Base-by-base conservation (phyloP, 2,113 vertebrate genomes). In the Bambusicola thoracicus region DNA sequence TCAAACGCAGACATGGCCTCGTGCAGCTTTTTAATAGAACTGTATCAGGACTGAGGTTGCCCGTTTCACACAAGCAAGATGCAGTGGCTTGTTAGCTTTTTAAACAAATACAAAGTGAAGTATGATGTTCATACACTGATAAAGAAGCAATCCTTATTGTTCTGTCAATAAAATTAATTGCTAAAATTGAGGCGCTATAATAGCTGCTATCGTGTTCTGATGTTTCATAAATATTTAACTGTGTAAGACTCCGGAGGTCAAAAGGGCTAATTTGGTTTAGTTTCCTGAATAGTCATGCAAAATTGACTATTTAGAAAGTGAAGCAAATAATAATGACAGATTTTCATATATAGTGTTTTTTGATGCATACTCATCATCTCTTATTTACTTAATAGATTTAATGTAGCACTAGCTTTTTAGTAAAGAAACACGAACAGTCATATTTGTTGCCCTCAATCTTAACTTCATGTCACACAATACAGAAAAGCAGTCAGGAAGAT, bases 161-260 rank as follows among this genome's bases (percentile, higher is more conserved):
- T 97, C 95, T 95, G 90, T 96, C 96, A 95, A 94, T 97, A 96
- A 95, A 96, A 97, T 96, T 97, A 97, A 96, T 94, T 95, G 95
- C 90, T 94, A 94, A 96, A 97, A 95, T 89, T 89, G 62, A 95
- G 53, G 89, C 89, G 30, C 75, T 40, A 92, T 90, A 94, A 94
- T 85, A 96, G 49, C 75, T 30, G 63, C 81, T 97, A 92, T 97
- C 92, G 72, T 89, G 56, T 94, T 96, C 83, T 92, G 92, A 48
- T 94, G 78, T 94, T 92, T 81, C 82, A 96, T 94, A 95, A 97
- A 96, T 97, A 96, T 93, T 97, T 96, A 95, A 95, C 66, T 79
- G 67, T 90, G 14, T 89, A 87, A 97, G 93, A 86, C 40, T 89
- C 49, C 74, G 93, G 90, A 96, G 77, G 85, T 95, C 80, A 97